phyloP scores from a whole-genome alignment of 2,888 invertebrate genomes.

The Patella caerulea region DNA sequence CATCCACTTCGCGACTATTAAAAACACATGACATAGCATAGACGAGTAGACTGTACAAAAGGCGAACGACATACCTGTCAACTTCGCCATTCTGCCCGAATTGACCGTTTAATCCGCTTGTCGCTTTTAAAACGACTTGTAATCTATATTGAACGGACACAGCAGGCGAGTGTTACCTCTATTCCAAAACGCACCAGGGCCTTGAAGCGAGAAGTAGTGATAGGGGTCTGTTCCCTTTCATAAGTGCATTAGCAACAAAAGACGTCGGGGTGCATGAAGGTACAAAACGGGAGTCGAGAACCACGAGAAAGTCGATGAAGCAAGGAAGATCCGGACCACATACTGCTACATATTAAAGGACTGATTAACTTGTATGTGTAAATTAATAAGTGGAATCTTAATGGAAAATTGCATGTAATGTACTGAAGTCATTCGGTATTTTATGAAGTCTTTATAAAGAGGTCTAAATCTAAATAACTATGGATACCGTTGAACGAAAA shows the following conservation, averaged over 20 bases:
- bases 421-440: background rate
- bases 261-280: background rate
- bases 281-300: background rate
- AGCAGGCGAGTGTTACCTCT: conserved; percentile 11
- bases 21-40: conserved; percentile 5
- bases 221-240: background rate
- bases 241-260: background rate
- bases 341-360: background rate
- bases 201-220: conserved; percentile 8
- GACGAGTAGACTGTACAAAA: background rate
- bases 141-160: background rate
- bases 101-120: conserved; percentile 9
- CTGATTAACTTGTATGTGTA: conserved; percentile 9
- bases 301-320: background rate
- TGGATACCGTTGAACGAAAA: conserved; percentile 12
- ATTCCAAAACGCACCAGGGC: background rate
- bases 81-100: conserved; percentile 1
- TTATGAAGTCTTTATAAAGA: conserved; percentile 5
- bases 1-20: conserved; percentile 10
- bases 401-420: conserved; percentile 10
- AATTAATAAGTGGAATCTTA: conserved; percentile 1
- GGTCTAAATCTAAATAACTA: background rate
- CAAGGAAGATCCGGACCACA: background rate
- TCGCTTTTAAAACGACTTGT: conserved; percentile 5
- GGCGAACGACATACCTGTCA: conserved; percentile 3